Conservation (phyloP, 2,797 vertebrate genomes). For the Pyrrhura leucotis region DNA sequence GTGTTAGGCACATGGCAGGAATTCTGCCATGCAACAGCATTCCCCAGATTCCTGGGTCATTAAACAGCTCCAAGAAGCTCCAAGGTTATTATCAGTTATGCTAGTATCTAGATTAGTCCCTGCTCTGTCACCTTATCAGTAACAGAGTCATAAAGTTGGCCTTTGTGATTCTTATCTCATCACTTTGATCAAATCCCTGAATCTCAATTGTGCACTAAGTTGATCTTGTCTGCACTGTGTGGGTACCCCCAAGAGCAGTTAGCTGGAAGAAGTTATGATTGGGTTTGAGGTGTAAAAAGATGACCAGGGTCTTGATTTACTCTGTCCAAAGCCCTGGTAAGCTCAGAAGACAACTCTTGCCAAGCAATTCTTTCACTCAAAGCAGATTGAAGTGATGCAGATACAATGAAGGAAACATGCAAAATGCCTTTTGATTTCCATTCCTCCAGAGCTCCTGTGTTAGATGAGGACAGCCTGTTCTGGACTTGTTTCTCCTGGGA, state of each 20-base stretch:
- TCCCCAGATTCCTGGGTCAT: conserved; percentile 45
- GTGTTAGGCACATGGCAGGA: not conserved
- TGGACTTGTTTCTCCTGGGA: not conserved
- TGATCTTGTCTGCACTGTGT: not conserved
- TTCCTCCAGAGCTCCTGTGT: not conserved
- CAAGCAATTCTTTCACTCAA: not conserved
- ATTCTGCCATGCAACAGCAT: conserved; percentile 9
- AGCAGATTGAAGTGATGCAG: not conserved
- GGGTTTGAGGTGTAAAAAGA: not conserved
- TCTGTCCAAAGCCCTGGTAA: not conserved
- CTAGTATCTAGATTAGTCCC: conserved; percentile 13
- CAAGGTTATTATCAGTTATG: conserved; percentile 64
- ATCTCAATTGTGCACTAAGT: not conserved
- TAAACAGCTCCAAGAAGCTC: not conserved
- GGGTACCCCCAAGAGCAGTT: not conserved
- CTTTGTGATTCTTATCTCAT: conserved; percentile 41
- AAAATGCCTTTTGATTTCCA: not conserved
- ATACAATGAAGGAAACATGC: not conserved
- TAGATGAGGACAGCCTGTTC: not conserved
- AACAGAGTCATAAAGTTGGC: conserved; percentile 3
- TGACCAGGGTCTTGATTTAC: not conserved
- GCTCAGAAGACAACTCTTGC: not conserved
- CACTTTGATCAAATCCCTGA: conserved; percentile 9
- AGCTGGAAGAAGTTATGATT: not conserved
- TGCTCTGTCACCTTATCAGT: conserved; percentile 41